These are phyloP conservation scores for Mycteria americana DNA, from an alignment of 2,797 vertebrate genomes.

Conservation along the genomic window DNA sequence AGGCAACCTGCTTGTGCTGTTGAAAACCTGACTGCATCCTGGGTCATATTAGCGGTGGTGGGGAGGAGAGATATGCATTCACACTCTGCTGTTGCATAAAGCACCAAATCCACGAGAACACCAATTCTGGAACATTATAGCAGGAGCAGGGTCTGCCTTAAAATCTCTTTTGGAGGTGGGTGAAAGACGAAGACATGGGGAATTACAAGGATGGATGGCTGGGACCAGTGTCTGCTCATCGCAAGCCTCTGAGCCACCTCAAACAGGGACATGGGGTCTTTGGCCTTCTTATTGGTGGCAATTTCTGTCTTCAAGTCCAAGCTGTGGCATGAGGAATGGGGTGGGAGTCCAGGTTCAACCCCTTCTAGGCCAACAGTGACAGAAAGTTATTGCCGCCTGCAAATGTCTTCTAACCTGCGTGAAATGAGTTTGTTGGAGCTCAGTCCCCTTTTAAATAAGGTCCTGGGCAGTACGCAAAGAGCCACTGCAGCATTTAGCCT, in stretches of 20 bases:
- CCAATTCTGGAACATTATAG: background rate
- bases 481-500: background rate
- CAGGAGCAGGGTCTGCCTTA: background rate
- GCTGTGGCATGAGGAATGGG: background rate
- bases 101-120: rapidly evolving
- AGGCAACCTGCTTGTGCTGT: background rate
- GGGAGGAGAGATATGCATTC: background rate
- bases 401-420: background rate
- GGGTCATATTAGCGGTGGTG: rapidly evolving
- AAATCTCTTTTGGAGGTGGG: background rate
- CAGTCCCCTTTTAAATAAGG: background rate
- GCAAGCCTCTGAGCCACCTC: background rate
- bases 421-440: background rate
- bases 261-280: rapidly evolving
- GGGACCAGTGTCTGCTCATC: background rate
- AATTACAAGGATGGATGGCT: background rate
- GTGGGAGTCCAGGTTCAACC: background rate
- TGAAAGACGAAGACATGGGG: background rate
- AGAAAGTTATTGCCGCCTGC: background rate
- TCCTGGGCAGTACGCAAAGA: background rate
- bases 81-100: background rate
- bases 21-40: background rate
- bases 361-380: background rate
- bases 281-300: background rate
- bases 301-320: background rate